phyloP scores from a whole-genome alignment of 2,888 invertebrate genomes.

The Isotomurus palustris region DNA sequence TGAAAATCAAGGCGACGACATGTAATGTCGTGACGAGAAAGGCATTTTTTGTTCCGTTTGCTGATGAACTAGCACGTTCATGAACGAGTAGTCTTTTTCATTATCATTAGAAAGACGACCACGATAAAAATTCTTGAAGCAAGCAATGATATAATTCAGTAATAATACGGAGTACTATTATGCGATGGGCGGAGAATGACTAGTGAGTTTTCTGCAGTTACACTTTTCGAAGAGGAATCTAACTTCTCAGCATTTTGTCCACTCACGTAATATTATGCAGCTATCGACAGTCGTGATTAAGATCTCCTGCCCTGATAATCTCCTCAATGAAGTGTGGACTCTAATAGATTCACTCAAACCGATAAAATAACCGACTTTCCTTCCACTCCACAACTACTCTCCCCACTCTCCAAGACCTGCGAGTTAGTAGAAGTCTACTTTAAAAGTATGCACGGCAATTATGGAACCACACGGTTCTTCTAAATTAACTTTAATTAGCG shows the following conservation, averaged over 20 bases:
- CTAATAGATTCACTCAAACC: too few species aligned
- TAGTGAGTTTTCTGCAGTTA: constrained; percentile 8
- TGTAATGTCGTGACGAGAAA: constrained; percentile 11
- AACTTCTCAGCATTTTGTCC: constrained; percentile 6
- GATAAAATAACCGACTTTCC: too few species aligned
- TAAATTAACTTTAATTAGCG: too few species aligned
- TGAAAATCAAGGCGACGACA: constrained; percentile 15
- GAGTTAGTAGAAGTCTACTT: too few species aligned
- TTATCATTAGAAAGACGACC: constrained; percentile 12
- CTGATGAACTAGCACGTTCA: constrained; percentile 14
- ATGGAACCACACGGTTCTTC: too few species aligned
- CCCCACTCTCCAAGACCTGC: too few species aligned
- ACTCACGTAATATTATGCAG: constrained; percentile 2
- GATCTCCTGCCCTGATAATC: constrained; percentile 9
- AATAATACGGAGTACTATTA: neutral
- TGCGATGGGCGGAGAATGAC: constrained; percentile 11
- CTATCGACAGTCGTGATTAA: constrained; percentile 17
- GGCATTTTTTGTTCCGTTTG: constrained; percentile 5
- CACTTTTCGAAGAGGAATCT: neutral
- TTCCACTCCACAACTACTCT: too few species aligned
- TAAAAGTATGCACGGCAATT: too few species aligned
- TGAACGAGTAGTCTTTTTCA: constrained; percentile 10
- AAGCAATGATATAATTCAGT: constrained; percentile 5
- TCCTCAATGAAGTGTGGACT: constrained; percentile 3
- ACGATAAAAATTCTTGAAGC: constrained; percentile 7